These are phyloP conservation scores for Mythimna impura DNA, from an alignment of 2,888 invertebrate species.

Conservation along the genomic window DNA sequence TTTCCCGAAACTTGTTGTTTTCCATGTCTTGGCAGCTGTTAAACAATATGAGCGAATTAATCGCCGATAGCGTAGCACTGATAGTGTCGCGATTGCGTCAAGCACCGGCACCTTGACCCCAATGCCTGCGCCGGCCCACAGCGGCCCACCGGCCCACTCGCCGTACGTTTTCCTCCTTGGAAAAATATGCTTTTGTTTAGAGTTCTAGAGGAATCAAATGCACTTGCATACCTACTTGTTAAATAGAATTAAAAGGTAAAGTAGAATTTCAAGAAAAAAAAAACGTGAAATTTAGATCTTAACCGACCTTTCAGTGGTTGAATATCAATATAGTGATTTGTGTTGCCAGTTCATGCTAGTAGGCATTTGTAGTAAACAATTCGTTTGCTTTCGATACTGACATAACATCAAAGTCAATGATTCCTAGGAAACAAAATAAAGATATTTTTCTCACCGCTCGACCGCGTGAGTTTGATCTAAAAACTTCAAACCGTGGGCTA, in stretches of 20 bases:
- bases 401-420: constrained; percentile 55
- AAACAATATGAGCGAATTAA: constrained; percentile 49
- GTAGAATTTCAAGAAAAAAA: neutral
- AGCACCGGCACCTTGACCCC: constrained; percentile 83
- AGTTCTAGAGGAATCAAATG: constrained; percentile 11
- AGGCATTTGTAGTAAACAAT: constrained; percentile 6
- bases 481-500: constrained; percentile 55
- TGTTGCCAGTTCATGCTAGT: constrained; percentile 1
- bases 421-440: constrained; percentile 48
- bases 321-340: constrained; percentile 6
- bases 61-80: constrained; percentile 60
- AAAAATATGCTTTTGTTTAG: constrained; percentile 51
- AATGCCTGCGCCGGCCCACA: constrained; percentile 67
- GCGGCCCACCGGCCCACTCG: constrained; percentile 49
- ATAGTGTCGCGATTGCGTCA: constrained; percentile 81
- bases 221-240: neutral
- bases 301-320: constrained; percentile 3
- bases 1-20: constrained; percentile 10
- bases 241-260: neutral
- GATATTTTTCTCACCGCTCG: constrained; percentile 27
- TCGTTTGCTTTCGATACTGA: constrained; percentile 33
- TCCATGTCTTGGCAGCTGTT: constrained; percentile 17
- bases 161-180: constrained; percentile 66
- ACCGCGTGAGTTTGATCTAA: constrained; percentile 50
- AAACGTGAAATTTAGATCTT: neutral